A percentile compares a stretch with the other conserved stretches of the same genome.
Conservation (phyloP, 2,888 invertebrate genomes). For the Tetramorium bicarinatum region DNA sequence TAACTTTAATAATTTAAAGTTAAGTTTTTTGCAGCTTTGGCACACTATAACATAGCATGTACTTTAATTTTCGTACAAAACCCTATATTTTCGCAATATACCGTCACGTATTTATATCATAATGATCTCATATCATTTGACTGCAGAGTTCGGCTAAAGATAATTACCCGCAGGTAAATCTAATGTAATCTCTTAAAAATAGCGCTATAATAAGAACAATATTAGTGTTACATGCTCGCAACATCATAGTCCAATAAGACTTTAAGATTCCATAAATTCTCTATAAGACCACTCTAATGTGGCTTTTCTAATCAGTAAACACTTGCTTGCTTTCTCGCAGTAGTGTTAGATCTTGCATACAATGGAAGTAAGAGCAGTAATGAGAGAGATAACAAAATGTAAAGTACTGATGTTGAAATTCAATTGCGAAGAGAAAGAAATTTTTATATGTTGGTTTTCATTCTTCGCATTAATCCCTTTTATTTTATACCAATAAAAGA, state of each 20-base stretch:
- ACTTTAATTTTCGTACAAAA: slow-evolving; percentile 17
- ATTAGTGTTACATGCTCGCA: not conserved
- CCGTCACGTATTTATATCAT: slow-evolving; percentile 24
- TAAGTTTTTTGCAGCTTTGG: slow-evolving; percentile 4
- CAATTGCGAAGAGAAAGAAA: not conserved
- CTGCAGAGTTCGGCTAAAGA: slow-evolving; percentile 34
- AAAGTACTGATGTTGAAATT: not conserved
- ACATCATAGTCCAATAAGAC: slow-evolving; percentile 25
- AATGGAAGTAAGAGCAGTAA: slow-evolving; percentile 31
- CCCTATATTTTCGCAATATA: not conserved
- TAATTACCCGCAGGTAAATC: slow-evolving; percentile 44
- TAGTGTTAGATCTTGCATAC: slow-evolving; percentile 18
- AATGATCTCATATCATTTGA: slow-evolving; percentile 9
- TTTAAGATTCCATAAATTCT: slow-evolving; percentile 6
- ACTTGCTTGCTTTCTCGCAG: slow-evolving; percentile 38
- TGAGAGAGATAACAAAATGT: slow-evolving; percentile 6
- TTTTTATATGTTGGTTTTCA: not conserved
- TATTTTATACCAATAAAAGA: not conserved
- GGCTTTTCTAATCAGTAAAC: slow-evolving; percentile 26
- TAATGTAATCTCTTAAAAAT: slow-evolving; percentile 17
- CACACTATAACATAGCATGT: not conserved
- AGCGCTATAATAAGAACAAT: not conserved
- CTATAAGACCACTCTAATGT: not conserved
- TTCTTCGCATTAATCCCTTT: not conserved
- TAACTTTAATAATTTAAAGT: not conserved